phyloP scores from a whole-genome alignment of 2,888 invertebrate genomes.

The Drosophila hawaiiensis region DNA sequence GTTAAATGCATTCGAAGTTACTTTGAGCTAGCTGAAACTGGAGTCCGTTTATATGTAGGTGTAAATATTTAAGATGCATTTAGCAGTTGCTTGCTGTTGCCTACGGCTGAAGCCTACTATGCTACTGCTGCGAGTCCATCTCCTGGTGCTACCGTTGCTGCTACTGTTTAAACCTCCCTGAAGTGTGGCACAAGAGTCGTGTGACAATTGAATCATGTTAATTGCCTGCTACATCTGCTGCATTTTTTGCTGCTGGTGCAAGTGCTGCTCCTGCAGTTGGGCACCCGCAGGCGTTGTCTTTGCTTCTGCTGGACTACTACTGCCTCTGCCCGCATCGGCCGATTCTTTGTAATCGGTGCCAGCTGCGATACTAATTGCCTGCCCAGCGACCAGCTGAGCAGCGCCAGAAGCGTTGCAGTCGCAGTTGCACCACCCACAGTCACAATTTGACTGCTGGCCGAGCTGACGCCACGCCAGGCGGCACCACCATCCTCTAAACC shows the following conservation, averaged over 20 bases:
- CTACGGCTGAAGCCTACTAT: constrained; percentile 62
- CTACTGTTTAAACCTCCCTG: constrained; percentile 56
- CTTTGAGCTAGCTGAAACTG: constrained; percentile 66
- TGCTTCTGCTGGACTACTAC: constrained; percentile 19
- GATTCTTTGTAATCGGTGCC: constrained; percentile 50
- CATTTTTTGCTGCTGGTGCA: constrained; percentile 46
- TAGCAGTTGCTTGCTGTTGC: constrained; percentile 64
- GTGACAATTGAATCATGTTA: constrained; percentile 79
- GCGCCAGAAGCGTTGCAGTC: constrained; percentile 59
- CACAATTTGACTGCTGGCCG: constrained; percentile 43
- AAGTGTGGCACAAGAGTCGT: constrained; percentile 78
- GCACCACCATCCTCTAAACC: constrained; percentile 70
- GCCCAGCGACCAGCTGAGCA: constrained; percentile 70
- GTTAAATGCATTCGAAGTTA: constrained; percentile 61
- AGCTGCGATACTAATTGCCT: constrained; percentile 73
- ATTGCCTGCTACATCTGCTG: constrained; percentile 73
- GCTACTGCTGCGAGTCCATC: constrained; percentile 14
- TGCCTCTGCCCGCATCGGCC: constrained; percentile 25
- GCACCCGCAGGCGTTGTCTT: constrained; percentile 42
- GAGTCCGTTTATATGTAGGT: constrained; percentile 41
- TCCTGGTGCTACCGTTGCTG: constrained; percentile 13
- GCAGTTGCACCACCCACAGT: constrained; percentile 34
- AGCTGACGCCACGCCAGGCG: constrained; percentile 70
- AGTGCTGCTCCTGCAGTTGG: constrained; percentile 34
- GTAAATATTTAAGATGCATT: constrained; percentile 74